These are phyloP conservation scores for Caenorhabditis becei DNA, from an alignment of 2,888 invertebrate species.

Conservation along the genomic window DNA sequence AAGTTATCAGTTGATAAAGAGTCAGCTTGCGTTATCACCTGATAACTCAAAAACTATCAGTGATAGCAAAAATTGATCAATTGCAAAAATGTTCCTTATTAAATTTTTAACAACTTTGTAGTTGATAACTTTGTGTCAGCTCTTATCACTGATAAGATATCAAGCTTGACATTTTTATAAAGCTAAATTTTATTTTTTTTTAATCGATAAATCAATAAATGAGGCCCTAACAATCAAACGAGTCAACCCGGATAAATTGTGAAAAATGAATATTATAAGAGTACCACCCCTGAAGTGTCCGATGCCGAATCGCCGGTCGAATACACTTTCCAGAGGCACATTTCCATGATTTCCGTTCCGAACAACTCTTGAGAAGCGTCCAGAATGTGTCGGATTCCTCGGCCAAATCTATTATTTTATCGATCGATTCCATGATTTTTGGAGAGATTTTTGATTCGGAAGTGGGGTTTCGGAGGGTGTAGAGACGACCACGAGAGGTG, in stretches of 20 bases:
- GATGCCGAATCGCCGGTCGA: conserved; percentile 30
- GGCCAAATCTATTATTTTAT: conserved; percentile 23
- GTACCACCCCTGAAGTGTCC: conserved; percentile 49
- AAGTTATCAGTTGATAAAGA: too few species aligned
- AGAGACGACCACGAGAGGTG: conserved; percentile 8
- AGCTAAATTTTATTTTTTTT: too few species aligned
- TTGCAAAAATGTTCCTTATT: too few species aligned
- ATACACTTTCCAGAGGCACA: conserved; percentile 49
- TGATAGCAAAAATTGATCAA: too few species aligned
- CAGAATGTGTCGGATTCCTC: conserved; percentile 46
- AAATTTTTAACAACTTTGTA: too few species aligned
- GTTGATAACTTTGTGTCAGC: too few species aligned
- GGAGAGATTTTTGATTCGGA: conserved; percentile 28
- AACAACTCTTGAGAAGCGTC: conserved; percentile 41
- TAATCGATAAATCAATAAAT: not conserved
- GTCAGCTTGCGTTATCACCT: too few species aligned
- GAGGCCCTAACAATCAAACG: conserved; percentile 28
- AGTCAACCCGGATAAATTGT: conserved; percentile 32
- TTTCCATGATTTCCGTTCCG: conserved; percentile 12
- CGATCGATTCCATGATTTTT: conserved; percentile 30
- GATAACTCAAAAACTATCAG: too few species aligned
- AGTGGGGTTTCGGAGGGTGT: conserved; percentile 13
- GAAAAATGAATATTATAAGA: conserved; percentile 57
- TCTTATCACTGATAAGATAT: too few species aligned
- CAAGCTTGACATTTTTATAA: too few species aligned